Evolutionary conservation across 35 echinoderm and acorn worm species (phyloP).

Genomic region (Anneissia japonica): DNA sequence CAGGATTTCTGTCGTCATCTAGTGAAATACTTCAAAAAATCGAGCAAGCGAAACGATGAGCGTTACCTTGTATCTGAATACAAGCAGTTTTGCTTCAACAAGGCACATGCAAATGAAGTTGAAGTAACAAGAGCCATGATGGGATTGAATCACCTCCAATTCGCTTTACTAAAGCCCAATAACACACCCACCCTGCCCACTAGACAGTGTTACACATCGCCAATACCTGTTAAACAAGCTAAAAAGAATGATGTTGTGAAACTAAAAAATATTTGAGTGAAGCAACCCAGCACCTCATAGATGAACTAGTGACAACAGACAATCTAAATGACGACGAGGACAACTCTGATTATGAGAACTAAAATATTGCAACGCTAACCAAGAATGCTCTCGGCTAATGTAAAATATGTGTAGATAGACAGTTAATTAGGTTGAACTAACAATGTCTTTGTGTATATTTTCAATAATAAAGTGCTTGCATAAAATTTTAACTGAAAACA

Average conservation of each 20-base stretch:
- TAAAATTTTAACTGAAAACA: no score
- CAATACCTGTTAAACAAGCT: neutral
- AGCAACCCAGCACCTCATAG: neutral
- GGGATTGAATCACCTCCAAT: neutral
- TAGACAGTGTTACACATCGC: neutral
- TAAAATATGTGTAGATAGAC: neutral
- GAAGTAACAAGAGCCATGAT: no score
- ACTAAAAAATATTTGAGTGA: neutral
- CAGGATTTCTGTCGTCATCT: slow-evolving; percentile 15
- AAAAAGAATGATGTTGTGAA: neutral
- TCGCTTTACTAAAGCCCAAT: neutral
- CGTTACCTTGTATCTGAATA: slow-evolving; percentile 35
- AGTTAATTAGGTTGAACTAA: neutral
- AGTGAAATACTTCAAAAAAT: slow-evolving; percentile 10
- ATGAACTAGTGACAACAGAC: neutral
- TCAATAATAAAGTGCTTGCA: no score
- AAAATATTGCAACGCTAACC: neutral
- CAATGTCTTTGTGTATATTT: no score
- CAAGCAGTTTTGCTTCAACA: slow-evolving; percentile 8
- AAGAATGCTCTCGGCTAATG: neutral
- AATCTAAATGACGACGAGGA: neutral
- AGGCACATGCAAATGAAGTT: neutral
- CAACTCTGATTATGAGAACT: neutral
- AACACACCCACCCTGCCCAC: neutral
- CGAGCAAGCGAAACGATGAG: slow-evolving; percentile 9